Evolutionary conservation across 2,888 invertebrate species (phyloP).

Genomic region (Dynastes hyllus): DNA sequence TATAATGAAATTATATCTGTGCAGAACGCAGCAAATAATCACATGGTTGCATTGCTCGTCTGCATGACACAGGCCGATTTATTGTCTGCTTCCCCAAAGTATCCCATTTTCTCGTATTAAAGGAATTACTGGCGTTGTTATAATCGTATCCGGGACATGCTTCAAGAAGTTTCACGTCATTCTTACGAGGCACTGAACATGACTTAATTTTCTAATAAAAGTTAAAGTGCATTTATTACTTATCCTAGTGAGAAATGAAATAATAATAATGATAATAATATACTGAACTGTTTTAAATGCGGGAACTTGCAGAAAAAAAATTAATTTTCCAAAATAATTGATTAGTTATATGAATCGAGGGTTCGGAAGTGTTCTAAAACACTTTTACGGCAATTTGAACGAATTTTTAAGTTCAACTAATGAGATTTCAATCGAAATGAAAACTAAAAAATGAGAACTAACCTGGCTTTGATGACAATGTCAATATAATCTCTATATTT

Average conservation of each 20-base stretch:
- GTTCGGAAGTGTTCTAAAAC: no score
- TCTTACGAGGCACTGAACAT: slow-evolving; percentile 22
- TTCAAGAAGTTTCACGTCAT: slow-evolving; percentile 17
- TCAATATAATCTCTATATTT: no score
- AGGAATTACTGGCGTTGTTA: slow-evolving; percentile 19
- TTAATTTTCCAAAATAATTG: no score
- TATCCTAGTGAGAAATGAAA: background rate
- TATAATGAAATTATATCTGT: slow-evolving; percentile 47
- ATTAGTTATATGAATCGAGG: no score
- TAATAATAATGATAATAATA: no score
- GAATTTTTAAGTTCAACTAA: no score
- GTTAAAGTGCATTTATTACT: slow-evolving; percentile 5
- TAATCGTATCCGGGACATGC: slow-evolving; percentile 26
- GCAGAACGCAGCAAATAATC: slow-evolving; percentile 40
- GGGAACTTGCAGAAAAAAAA: no score
- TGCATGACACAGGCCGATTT: slow-evolving; percentile 37
- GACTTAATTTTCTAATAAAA: slow-evolving; percentile 25
- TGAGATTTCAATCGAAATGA: no score
- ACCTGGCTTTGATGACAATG: no score
- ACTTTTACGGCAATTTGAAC: no score
- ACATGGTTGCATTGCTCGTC: slow-evolving; percentile 42
- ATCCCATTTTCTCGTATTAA: slow-evolving; percentile 32
- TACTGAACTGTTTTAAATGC: no score
- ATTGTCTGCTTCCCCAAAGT: slow-evolving; percentile 44
- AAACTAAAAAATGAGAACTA: no score